Evolutionary conservation across 2,888 invertebrate species (phyloP).

Genomic region (Megaustenia siamemsis): DNA sequence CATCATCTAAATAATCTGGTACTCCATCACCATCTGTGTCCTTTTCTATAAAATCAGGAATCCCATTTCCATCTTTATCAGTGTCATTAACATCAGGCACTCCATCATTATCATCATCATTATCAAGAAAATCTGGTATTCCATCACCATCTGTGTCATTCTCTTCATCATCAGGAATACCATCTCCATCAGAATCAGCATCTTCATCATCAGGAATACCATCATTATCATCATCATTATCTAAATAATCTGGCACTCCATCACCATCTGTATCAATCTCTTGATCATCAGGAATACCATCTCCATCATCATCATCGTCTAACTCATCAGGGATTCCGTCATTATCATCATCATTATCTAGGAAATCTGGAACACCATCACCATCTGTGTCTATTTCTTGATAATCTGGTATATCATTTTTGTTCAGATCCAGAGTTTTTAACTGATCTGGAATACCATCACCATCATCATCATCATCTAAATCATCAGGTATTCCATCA

Average conservation of each 20-base stretch:
- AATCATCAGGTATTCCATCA: constrained; percentile 70
- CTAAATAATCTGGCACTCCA: constrained; percentile 66
- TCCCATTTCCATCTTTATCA: constrained; percentile 72
- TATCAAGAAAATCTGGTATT: constrained; percentile 70
- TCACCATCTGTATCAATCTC: constrained; percentile 55
- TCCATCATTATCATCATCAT: constrained; percentile 71
- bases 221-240: constrained; percentile 70
- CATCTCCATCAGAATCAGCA: constrained; percentile 74
- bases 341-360: constrained; percentile 71
- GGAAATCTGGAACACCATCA: constrained; percentile 64
- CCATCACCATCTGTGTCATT: constrained; percentile 73
- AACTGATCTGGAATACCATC: constrained; percentile 70
- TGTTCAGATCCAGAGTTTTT: constrained; percentile 62
- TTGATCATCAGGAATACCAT: constrained; percentile 70
- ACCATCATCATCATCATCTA: constrained; percentile 63
- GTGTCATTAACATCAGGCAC: constrained; percentile 69
- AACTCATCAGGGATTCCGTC: constrained; percentile 76
- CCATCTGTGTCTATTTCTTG: constrained; percentile 63
- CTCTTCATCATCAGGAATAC: constrained; percentile 71
- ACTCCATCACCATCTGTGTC: constrained; percentile 74
- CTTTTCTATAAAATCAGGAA: constrained; percentile 67
- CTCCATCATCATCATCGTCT: constrained; percentile 63
- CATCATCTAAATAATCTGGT: constrained; percentile 70
- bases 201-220: constrained; percentile 69
- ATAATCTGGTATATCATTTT: constrained; percentile 74